These are phyloP conservation scores for Muscicapa striata DNA, from an alignment of 2,797 vertebrate species.

Conservation along the genomic window DNA sequence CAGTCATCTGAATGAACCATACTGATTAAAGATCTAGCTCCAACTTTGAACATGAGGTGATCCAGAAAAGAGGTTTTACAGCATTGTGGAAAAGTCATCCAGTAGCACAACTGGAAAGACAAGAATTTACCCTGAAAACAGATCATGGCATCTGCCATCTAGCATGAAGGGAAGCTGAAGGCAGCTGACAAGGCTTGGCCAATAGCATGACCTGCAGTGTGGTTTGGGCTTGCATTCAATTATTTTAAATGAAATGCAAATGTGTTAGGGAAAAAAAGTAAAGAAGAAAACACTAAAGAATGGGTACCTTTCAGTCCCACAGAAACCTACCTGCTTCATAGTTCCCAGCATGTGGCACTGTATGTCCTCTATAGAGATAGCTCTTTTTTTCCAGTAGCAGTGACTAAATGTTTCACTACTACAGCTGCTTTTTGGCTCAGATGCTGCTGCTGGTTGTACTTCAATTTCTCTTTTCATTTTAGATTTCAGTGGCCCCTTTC, in stretches of 20 bases:
- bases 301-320: slow-evolving; percentile 13
- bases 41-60: not conserved
- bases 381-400: slow-evolving; percentile 44
- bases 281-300: not conserved
- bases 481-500: slow-evolving; percentile 61
- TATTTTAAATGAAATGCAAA: slow-evolving; percentile 53
- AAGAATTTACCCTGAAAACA: not conserved
- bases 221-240: not conserved
- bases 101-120: not conserved
- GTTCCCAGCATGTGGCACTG: slow-evolving; percentile 41
- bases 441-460: slow-evolving; percentile 55
- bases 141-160: not conserved
- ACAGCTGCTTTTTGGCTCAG: slow-evolving; percentile 53
- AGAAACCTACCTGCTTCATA: slow-evolving; percentile 10
- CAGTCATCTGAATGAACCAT: not conserved
- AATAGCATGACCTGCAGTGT: not conserved
- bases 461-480: slow-evolving; percentile 77
- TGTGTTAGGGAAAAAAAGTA: rapidly evolving
- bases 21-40: rapidly evolving
- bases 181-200: not conserved
- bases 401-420: slow-evolving; percentile 54
- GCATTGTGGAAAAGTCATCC: not conserved
- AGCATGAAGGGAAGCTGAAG: not conserved
- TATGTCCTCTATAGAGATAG: slow-evolving; percentile 11
- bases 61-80: not conserved